These are phyloP conservation scores for Leucophenga varia DNA, from an alignment of 1,140 invertebrate genomes.

Conservation along the genomic window DNA sequence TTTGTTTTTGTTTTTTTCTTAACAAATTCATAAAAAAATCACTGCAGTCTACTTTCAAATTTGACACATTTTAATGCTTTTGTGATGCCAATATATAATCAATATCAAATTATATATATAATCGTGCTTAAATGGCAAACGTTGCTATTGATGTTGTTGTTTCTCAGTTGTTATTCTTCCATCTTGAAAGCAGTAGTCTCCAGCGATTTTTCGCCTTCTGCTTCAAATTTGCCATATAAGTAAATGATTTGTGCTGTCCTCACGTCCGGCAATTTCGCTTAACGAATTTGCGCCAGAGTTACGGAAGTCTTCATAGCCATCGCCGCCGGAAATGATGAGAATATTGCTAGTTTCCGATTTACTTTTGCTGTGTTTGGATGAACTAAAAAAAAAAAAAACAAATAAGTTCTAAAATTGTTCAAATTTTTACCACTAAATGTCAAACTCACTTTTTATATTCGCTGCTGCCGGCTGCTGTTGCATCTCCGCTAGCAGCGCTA, in stretches of 20 bases:
- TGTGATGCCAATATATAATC: no score
- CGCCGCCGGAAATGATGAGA: conserved; percentile 91
- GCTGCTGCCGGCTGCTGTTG: conserved; percentile 15
- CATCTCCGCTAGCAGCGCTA: not conserved
- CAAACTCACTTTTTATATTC: conserved; percentile 43
- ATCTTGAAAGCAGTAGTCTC: conserved; percentile 48
- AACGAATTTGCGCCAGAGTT: conserved; percentile 66
- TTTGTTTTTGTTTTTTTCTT: not conserved
- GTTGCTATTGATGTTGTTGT: no score
- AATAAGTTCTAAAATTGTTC: not conserved
- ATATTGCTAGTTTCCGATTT: conserved; percentile 60
- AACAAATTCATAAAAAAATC: no score
- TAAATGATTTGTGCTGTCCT: conserved; percentile 95
- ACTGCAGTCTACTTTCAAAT: not conserved
- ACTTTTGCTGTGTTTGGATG: conserved; percentile 38
- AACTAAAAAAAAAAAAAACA: conserved; percentile 17
- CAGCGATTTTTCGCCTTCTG: conserved; percentile 54
- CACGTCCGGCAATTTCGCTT: conserved; percentile 84
- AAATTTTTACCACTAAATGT: conserved; percentile 30
- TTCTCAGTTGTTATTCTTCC: conserved; percentile 52
- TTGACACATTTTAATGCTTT: not conserved
- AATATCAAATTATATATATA: no score
- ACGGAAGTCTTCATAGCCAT: conserved; percentile 94
- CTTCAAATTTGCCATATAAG: conserved; percentile 74
- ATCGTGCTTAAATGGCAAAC: no score